phyloP scores from a whole-genome alignment of 2,797 vertebrate species.

The Onychomys leucogaster region DNA sequence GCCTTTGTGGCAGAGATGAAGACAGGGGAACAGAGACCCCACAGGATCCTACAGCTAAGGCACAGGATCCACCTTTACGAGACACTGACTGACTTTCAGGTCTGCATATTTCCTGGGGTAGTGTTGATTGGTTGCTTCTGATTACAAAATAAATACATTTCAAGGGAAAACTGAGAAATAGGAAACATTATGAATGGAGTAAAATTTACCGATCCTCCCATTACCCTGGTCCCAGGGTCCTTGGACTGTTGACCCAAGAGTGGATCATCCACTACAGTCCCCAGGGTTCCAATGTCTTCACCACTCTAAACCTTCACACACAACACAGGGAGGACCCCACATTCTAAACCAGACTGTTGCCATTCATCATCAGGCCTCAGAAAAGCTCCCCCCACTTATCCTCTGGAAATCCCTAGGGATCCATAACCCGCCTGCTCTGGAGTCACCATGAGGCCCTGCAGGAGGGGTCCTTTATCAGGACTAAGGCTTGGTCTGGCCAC shows the following conservation, averaged over 20 bases:
- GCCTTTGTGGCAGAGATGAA: background rate
- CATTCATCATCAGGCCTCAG: no score
- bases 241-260: background rate
- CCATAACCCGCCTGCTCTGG: background rate
- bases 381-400: background rate
- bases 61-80: background rate
- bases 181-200: background rate
- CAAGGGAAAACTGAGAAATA: background rate
- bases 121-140: background rate
- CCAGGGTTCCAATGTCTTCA: rapidly evolving
- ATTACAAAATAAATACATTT: background rate
- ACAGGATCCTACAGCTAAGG: background rate
- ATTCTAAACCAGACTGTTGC: background rate
- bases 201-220: background rate
- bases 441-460: background rate
- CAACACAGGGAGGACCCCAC: background rate
- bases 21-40: rapidly evolving
- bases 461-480: rapidly evolving
- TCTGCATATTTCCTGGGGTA: background rate
- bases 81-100: background rate
- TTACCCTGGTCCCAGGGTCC: background rate
- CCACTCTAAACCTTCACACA: no score
- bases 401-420: background rate
- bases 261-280: rapidly evolving
- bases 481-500: background rate